Conservation (phyloP, 2,113 vertebrate species). For the Anas platyrhynchos region DNA sequence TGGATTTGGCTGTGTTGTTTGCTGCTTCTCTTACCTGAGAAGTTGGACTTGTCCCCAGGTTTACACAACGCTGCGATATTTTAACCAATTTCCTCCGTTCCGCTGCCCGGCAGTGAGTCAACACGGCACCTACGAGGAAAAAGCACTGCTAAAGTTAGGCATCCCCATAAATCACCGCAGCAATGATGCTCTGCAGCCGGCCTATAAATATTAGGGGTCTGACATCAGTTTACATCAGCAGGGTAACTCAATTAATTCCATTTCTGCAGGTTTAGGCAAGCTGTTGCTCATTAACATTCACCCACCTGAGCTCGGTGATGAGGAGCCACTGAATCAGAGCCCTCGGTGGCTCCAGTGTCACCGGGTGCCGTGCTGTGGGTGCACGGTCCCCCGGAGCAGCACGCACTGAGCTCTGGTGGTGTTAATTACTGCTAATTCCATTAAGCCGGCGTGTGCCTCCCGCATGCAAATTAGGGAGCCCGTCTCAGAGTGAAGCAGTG, state of each 20-base stretch:
- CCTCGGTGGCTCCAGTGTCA: rapidly evolving
- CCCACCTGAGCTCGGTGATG: not conserved
- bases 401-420: not conserved
- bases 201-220: not conserved
- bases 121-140: not conserved
- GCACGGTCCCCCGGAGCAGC: rapidly evolving
- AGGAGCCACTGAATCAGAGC: not conserved
- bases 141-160: not conserved
- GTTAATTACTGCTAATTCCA: conserved; percentile 44
- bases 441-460: not conserved
- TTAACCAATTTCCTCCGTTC: not conserved
- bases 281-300: not conserved
- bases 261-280: not conserved
- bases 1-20: not conserved
- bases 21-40: not conserved
- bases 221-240: conserved; percentile 41
- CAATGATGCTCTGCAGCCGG: not conserved
- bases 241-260: conserved; percentile 1
- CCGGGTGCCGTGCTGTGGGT: not conserved
- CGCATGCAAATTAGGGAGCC: not conserved
- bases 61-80: not conserved
- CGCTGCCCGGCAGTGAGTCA: not conserved
- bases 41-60: not conserved
- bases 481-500: not conserved
- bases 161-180: conserved; percentile 10